Evolutionary conservation across 1,140 invertebrate genomes (phyloP).

Genomic region (Coboldia fuscipes): DNA sequence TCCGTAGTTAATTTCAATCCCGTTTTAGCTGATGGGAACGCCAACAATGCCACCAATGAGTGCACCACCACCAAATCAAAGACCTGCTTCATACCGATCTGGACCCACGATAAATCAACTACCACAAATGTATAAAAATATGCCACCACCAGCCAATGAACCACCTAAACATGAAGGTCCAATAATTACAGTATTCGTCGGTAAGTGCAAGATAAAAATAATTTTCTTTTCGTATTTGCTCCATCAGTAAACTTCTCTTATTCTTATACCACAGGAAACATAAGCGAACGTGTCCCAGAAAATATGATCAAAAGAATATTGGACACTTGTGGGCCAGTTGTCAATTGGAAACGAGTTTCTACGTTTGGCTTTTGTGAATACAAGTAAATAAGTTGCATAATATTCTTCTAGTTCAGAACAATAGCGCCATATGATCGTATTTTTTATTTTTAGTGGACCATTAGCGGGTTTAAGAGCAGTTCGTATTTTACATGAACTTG

Average conservation of each 20-base stretch:
- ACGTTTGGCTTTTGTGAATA: slow-evolving; percentile 98
- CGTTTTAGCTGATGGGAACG: slow-evolving; percentile 25
- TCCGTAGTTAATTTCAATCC: slow-evolving; percentile 6
- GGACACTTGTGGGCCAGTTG: slow-evolving; percentile 72
- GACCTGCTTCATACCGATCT: slow-evolving; percentile 19
- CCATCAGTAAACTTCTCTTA: slow-evolving; percentile 1
- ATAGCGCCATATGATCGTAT: too few species aligned
- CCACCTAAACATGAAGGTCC: slow-evolving; percentile 39
- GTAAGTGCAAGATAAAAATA: slow-evolving; percentile 13
- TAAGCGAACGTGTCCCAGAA: slow-evolving; percentile 87
- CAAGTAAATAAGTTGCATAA: slow-evolving; percentile 17
- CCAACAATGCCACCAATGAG: slow-evolving; percentile 21
- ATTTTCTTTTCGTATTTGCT: background rate
- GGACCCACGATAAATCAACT: slow-evolving; percentile 20
- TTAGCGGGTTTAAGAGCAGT: slow-evolving; percentile 89
- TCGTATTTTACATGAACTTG: slow-evolving; percentile 78
- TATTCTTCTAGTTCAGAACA: too few species aligned
- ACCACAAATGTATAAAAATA: slow-evolving; percentile 18
- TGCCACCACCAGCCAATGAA: slow-evolving; percentile 14
- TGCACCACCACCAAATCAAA: slow-evolving; percentile 18
- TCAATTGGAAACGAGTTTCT: slow-evolving; percentile 94
- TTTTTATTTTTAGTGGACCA: slow-evolving; percentile 45
- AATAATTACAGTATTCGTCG: slow-evolving; percentile 89
- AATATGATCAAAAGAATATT: slow-evolving; percentile 85
- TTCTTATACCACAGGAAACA: slow-evolving; percentile 50